Conservation (phyloP, 2,888 invertebrate species). For the Caradrina clavipalpis region DNA sequence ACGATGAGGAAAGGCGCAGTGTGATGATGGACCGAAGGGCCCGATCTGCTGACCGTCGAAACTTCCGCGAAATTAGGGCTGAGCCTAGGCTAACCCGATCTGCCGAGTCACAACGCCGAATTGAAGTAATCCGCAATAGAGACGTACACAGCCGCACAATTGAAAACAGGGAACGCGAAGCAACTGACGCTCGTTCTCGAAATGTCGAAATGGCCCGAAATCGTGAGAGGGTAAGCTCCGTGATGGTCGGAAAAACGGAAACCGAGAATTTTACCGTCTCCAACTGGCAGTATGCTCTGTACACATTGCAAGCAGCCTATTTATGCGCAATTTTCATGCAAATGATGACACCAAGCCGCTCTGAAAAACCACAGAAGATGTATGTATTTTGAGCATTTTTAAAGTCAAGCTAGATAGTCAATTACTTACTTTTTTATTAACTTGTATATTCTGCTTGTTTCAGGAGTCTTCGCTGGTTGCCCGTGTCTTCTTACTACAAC, state of each 20-base stretch:
- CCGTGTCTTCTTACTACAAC: slow-evolving; percentile 62
- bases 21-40: slow-evolving; percentile 30
- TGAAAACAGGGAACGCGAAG: slow-evolving; percentile 50
- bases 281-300: slow-evolving; percentile 81
- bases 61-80: slow-evolving; percentile 33
- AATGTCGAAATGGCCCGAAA: slow-evolving; percentile 46
- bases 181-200: slow-evolving; percentile 51
- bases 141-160: slow-evolving; percentile 29
- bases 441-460: slow-evolving; percentile 46
- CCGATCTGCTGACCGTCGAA: slow-evolving; percentile 30
- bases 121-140: slow-evolving; percentile 23
- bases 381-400: slow-evolving; percentile 32
- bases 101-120: slow-evolving; percentile 26
- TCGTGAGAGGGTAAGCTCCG: slow-evolving; percentile 36
- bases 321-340: slow-evolving; percentile 76
- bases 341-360: slow-evolving; percentile 67
- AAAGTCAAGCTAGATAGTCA: not conserved
- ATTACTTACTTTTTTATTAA: not conserved
- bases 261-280: slow-evolving; percentile 42
- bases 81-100: slow-evolving; percentile 27
- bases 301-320: slow-evolving; percentile 81
- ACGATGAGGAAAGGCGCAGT: slow-evolving; percentile 20
- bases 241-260: slow-evolving; percentile 25
- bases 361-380: slow-evolving; percentile 67
- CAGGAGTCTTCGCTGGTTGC: slow-evolving; percentile 74